phyloP scores from a whole-genome alignment of 2,888 invertebrate species.

The Mythimna loreyi region DNA sequence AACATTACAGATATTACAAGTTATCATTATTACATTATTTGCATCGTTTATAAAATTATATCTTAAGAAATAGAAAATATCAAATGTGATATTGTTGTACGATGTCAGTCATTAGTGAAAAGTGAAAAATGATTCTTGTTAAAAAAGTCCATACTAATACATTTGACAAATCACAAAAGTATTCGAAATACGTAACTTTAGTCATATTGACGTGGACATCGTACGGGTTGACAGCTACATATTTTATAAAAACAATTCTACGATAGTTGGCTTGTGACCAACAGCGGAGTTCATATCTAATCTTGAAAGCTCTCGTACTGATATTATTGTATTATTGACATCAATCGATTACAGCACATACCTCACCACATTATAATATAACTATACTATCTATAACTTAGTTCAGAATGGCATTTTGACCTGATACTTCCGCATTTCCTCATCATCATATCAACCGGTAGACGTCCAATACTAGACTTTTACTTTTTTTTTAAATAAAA shows the following conservation, averaged over 20 bases:
- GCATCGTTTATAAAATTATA: not conserved
- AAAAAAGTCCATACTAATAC: conserved; percentile 1
- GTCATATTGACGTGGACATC: conserved; percentile 31
- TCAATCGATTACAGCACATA: conserved; percentile 26
- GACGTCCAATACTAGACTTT: not conserved
- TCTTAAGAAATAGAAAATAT: not conserved
- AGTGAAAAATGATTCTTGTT: not conserved
- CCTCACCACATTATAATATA: conserved; percentile 4
- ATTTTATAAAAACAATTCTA: conserved; percentile 42
- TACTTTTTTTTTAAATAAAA: too few relatives aligned
- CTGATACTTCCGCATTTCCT: not conserved
- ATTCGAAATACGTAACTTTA: conserved; percentile 27
- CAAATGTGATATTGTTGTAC: not conserved
- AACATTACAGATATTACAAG: not conserved
- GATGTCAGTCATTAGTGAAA: not conserved
- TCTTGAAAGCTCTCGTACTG: conserved; percentile 41
- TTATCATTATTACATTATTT: not conserved
- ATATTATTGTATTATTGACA: conserved; percentile 40
- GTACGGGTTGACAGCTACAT: conserved; percentile 49
- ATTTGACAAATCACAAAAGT: conserved; percentile 29
- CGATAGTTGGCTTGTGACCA: conserved; percentile 56
- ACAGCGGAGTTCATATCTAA: conserved; percentile 51
- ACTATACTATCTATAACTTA: conserved; percentile 4
- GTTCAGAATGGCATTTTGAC: not conserved
- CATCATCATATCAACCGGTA: not conserved